Base-by-base conservation (phyloP, 1,140 invertebrate genomes). In the Lerema accius region DNA sequence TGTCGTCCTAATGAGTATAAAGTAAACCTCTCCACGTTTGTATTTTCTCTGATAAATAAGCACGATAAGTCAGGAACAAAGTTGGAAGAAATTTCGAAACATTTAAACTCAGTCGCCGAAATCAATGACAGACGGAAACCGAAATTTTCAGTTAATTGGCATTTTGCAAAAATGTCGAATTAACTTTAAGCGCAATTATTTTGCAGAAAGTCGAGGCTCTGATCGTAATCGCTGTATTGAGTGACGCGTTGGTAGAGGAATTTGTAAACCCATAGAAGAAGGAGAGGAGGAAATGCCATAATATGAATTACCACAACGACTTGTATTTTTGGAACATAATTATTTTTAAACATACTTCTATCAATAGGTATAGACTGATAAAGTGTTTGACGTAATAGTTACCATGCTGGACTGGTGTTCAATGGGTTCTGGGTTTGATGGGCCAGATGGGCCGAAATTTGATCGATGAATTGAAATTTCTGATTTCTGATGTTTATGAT, bases 101-200 rank as follows among this genome's bases (percentile, higher is more conserved):
- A 43, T 59, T 59, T 59, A 35, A 48, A n/a, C 56, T 28, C 32
- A 32, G 17, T 58, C 40, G 10, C 19, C 42, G 40, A 35, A 26
- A 23, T 28, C 26, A 17, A 14, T 16, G 28, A 48, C 43, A 48
- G 43, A 15, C 53, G 53, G 23, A 45, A 58, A 59, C 56, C 43
- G 28, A 59, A 46, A 48, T 59, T 56, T 56, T 48, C 56, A 13
- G 56, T 59, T 59, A 59, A 59, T 59, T 59, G 56, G 56, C 43
- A 59, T 39, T 59, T 59, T 48, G 17, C 28, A 59, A 59, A 59
- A 59, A 59, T 59, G 43, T 59, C 43, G 56, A 37, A 39, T 48
- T 59, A 59, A 15, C 28, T 42, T 46, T 46, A 37, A 46, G 28
- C 55, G 15, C 46, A 59, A 48, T 59, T 37, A 37, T 37, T 37